Base-by-base conservation (phyloP, 2,888 invertebrate species). In the Syritta pipiens region DNA sequence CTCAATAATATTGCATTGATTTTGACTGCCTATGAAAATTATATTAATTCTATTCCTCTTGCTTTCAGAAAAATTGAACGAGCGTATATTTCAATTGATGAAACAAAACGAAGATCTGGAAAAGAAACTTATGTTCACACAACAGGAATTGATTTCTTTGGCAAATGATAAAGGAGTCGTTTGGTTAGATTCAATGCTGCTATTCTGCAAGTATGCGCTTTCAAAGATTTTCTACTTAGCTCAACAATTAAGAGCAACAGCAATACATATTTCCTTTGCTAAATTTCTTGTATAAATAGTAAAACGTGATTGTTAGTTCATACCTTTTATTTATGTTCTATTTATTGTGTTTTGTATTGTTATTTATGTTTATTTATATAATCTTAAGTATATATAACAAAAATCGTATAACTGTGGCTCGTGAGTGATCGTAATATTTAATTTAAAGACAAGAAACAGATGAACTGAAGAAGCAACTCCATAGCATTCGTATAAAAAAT, bases 161-260 rank as follows among this genome's bases (percentile, higher is more conserved):
- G 86, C 87, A 17, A 84, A 82, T 40, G 83, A 85, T n/a, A 87
- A 87, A 48, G 86, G 85, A 0, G 85, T 87, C 10, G 83, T 84
- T 24, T 89, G 88, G 87, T 81, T 89, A 28, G 87, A 88, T 81
- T 87, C 88, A 1, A 87, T 89, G 86, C 71, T 89, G 62, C 83
- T 84, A 81, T 88, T 87, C 83, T 88, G 89, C 88, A 88, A 87
- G 89, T 89, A 87, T 85, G 86, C 84, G 77, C 72, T 81, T 67
- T 67, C 63, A 42, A 81, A 68, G 60, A 57, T 81, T 35, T 79
- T 77, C 46, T 62, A 74, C 62, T 57, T 79, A 74, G 74, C 74
- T 62, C 79, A 79, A 10, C 67, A 74, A 44, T 35, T 79, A 24
- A 62, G 67, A 49, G 65, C 65, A 44, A 77, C 77, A 22, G 77